Base-by-base conservation (phyloP, 2,888 invertebrate genomes). In the Scaptomyza caliginosa region DNA sequence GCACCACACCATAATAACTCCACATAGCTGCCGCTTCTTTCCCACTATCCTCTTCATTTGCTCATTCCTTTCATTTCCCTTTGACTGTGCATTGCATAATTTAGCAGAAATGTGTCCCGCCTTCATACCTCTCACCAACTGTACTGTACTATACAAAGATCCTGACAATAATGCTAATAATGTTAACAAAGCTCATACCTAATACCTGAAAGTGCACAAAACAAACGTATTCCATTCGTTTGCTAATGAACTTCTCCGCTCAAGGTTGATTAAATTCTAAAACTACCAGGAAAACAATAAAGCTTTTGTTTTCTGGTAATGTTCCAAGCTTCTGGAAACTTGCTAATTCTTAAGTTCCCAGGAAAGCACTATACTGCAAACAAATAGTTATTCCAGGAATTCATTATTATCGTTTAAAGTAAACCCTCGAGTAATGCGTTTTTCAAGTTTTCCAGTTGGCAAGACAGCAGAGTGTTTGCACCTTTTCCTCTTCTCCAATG, bases 111-210 rank as follows among this genome's bases (percentile, higher is more conserved):
- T 46, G 30, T 13, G 19, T 19, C 8, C 56, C 17, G 60, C 13
- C 60, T n/a, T 49, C 21, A 10, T 5, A 13, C 10, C 51, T 2
- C 10, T 23, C 17, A 19, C 42, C 58, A 16, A 17, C n/a, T 11
- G 26, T 36, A 26, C 26, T n/a, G 5, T 10, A 13, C 24, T 30
- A 63, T 10, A 13, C 24, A 21, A 63, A 46, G 39, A 38, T 40
- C 39, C 70, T 75, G 70, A 82, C 80, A 82, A 80, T 77, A 80
- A 82, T 75, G 82, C 82, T 79, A 82, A 80, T 80, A 80, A 80
- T 77, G 56, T 56, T 64, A 50, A 67, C 77, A 65, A 75, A 66
- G 54, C 63, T 45, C 67, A 65, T 65, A 68, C 64, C 67, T 49
- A 58, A 63, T 52, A 42, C 52, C 26, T 43, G 42, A 54, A 56